Evolutionary conservation across 2,113 vertebrate species (phyloP), one percentile per base, ranked within the genome.

Genomic region (Rhynchomys soricoides): DNA sequence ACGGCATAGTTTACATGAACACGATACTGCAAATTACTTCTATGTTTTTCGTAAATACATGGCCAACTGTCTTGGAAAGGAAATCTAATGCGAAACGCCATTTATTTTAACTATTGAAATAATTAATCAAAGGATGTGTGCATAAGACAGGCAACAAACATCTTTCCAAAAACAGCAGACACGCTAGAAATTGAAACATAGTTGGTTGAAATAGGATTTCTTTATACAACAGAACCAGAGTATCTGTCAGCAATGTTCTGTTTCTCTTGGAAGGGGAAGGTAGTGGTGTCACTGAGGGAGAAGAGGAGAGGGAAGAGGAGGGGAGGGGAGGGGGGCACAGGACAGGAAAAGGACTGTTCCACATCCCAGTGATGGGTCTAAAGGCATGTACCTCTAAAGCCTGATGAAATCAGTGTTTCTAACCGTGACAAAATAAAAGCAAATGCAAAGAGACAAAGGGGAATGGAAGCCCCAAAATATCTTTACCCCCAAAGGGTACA

Each of bases 61-160:
- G 21, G n/a, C 66, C 89, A 93, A 40, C 31, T 90, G 17, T 45
- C 87, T 91, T 15, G 64, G 78, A 93, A 87, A 45, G 31, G 7
- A 45, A 55, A 93, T 78, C 11, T 55, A 52, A 70, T 40, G 24
- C n/a, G 91, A 87, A 86, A 68, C 17, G 62, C 57, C 31, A 86
- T 79, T 19, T 43, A 81, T 55, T 74, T 81, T 83, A 79, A 78
- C 31, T 93, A 89, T 55, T 48, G 68, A 83, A 68, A 81, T 34
- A 86, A 78, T 89, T 86, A 86, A 52, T 71, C 68, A 87, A 86
- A 88, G 43, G 19, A 96, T 55, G 40, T 71, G 29, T 82, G 96
- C 12, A 5, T 71, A 57, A 83, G 68, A 3, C 97, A 89, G 92
- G 66, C 90, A 82, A 73, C 40, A 64, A 59, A 71, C 29, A n/a